These are phyloP conservation scores for Calliphora vicina DNA, from an alignment of 1,140 invertebrate species.

Conservation along the genomic window DNA sequence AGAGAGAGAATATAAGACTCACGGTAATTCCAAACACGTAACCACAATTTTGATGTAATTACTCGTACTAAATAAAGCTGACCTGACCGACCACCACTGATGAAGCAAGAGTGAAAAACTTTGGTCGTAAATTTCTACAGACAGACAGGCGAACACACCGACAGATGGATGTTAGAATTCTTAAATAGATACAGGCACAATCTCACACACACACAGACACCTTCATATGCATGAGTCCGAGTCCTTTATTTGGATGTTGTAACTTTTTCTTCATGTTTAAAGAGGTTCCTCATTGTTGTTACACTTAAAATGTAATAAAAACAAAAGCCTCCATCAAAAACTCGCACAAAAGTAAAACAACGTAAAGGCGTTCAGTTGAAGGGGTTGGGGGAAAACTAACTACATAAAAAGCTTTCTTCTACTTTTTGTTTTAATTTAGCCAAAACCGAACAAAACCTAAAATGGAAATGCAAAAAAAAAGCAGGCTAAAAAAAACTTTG, in stretches of 20 bases:
- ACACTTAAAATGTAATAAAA: slow-evolving; percentile 2
- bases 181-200: neutral
- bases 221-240: neutral
- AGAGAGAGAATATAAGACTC: neutral
- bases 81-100: neutral
- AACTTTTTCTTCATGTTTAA: neutral
- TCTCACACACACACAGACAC: neutral
- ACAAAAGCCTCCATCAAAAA: neutral
- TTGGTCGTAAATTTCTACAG: neutral
- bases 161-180: neutral
- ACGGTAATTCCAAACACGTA: slow-evolving; percentile 9
- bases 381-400: neutral
- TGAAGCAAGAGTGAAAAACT: neutral
- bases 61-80: neutral
- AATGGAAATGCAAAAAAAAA: neutral
- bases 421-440: neutral
- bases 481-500: neutral
- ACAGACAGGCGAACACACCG: neutral
- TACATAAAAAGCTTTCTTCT: neutral
- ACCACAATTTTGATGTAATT: slow-evolving; percentile 6
- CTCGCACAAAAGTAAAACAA: neutral
- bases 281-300: neutral
- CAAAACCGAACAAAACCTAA: neutral
- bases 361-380: neutral
- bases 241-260: too few species aligned